Base-by-base conservation (phyloP, 2,888 invertebrate species). In the Erannis defoliaria region DNA sequence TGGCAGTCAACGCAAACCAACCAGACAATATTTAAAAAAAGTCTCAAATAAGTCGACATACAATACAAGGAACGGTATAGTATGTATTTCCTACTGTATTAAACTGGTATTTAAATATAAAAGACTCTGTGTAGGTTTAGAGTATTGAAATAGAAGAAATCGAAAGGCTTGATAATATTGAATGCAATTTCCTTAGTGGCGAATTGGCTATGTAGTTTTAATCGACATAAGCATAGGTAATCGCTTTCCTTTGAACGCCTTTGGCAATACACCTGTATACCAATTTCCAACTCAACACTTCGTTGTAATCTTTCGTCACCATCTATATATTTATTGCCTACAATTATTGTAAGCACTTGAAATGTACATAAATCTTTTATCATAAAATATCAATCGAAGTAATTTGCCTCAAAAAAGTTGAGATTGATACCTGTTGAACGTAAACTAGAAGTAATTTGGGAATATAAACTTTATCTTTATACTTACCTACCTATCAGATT, bases 381-480 rank as follows among this genome's bases (percentile, higher is more conserved):
- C 49, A 14, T 6, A 19, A 1, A 31, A 19, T 54, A 54, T 45
- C 31, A 61, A 50, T 33, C 23, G 8, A 10, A 6, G 51, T 14
- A 50, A 53, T 61, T 53, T 54, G 26, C 18, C 3, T 43, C 48
- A 45, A 60, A 55, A 60, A 62, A 73, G 55, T 60, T 68, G 64
- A 66, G 69, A 74, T 72, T 68, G 67, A 72, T 67, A 61, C 48
- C 79, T 83, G 81, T 84, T 84, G 82, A 80, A 72, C 70, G 67
- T 66, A 64, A 72, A 73, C 72, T 75, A 74, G 73, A 77, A 76
- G 78, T 77, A 21, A 82, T 80, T 81, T 77, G 63, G 67, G 68
- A 54, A 50, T 66, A 53, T 63, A 70, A 80, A 77, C 74, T 76
- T 78, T 73, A 84, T 82, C 80, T 82, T 80, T 72, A 77, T 75